Evolutionary conservation across 2,888 invertebrate species (phyloP).

Genomic region (Trissoscelio sp.): DNA sequence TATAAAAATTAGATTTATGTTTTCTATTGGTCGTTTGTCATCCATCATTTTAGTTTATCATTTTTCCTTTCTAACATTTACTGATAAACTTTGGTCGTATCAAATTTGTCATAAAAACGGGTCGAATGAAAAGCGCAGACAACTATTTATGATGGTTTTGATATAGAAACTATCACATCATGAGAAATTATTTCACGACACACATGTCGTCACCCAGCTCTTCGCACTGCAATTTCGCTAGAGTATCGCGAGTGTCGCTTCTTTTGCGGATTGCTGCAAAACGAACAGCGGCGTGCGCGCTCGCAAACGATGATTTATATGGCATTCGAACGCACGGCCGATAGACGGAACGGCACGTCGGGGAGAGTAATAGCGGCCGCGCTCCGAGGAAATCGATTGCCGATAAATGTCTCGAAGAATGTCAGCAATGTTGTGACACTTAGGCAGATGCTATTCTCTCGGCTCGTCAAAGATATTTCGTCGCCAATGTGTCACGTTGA

Average conservation of each 20-base stretch:
- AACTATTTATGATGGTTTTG: slow-evolving; percentile 24
- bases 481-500: slow-evolving; percentile 39
- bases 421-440: slow-evolving; percentile 68
- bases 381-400: slow-evolving; percentile 70
- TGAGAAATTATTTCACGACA: slow-evolving; percentile 76
- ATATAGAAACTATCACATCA: slow-evolving; percentile 57
- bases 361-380: slow-evolving; percentile 35
- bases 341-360: slow-evolving; percentile 27
- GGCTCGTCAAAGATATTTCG: slow-evolving; percentile 46
- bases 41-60: background rate
- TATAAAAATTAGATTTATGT: background rate
- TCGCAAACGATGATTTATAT: slow-evolving; percentile 59
- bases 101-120: slow-evolving; percentile 26
- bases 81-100: background rate
- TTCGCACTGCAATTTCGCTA: slow-evolving; percentile 19
- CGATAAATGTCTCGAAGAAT: slow-evolving; percentile 71
- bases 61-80: background rate
- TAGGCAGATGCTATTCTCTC: slow-evolving; percentile 60
- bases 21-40: background rate
- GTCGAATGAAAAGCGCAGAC: slow-evolving; percentile 3
- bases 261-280: slow-evolving; percentile 50
- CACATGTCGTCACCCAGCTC: slow-evolving; percentile 66
- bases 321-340: slow-evolving; percentile 28
- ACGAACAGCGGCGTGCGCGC: slow-evolving; percentile 28
- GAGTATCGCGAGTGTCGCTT: slow-evolving; percentile 23